Percentiles rank a stretch among this genome's conserved stretches.
phyloP scores from a whole-genome alignment of 2,113 vertebrate species.

The Orcinus orca region DNA sequence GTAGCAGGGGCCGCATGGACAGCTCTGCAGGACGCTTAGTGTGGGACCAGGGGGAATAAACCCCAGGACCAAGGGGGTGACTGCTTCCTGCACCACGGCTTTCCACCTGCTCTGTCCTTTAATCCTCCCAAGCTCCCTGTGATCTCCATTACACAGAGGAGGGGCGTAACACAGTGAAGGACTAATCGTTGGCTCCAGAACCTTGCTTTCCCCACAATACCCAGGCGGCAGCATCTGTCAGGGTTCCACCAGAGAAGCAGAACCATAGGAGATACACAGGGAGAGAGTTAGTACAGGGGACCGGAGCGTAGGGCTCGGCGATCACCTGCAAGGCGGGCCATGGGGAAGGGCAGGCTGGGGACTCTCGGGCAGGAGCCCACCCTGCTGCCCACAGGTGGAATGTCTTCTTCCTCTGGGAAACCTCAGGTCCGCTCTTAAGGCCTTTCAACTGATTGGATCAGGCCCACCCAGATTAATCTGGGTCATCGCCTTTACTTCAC shows the following conservation, averaged over 20 bases:
- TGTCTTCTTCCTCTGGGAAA: neutral
- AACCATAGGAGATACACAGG: neutral
- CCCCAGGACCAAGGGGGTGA: neutral
- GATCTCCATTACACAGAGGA: neutral
- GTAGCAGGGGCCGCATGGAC: neutral
- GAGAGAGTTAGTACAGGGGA: neutral
- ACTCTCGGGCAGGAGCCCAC: neutral
- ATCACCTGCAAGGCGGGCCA: too few species aligned
- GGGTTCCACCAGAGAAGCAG: neutral
- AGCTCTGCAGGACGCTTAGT: neutral
- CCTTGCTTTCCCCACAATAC: neutral
- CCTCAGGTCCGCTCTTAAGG: neutral
- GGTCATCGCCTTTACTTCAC: neutral
- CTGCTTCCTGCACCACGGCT: neutral
- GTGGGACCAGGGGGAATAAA: neutral
- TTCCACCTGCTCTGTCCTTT: neutral
- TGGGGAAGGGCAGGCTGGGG: neutral
- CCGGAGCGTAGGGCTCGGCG: accelerated
- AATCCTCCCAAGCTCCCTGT: neutral
- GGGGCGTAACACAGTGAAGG: neutral
- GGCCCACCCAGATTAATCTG: neutral
- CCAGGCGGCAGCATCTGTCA: neutral
- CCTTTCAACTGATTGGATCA: neutral
- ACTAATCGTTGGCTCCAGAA: neutral
- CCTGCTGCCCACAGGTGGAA: neutral